These are phyloP conservation scores for Geodia barretti DNA, from an alignment of 37 sponge, comb jelly and placozoan species.

Conservation along the genomic window DNA sequence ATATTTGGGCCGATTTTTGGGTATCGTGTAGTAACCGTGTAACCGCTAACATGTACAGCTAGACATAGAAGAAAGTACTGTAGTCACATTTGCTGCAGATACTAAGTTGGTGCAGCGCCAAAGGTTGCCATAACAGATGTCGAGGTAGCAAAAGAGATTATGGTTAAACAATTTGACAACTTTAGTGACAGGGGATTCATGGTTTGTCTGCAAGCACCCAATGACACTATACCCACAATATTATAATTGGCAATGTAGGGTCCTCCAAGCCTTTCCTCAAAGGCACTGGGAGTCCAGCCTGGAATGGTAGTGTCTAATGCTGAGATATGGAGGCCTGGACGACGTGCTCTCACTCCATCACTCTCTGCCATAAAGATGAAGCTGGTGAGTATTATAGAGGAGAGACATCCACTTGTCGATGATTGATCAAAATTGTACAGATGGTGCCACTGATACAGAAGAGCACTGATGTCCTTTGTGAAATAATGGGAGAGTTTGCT, in stretches of 20 bases:
- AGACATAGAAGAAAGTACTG: too few relatives aligned
- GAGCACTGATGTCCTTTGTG: constrained; percentile 20
- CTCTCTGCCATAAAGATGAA: constrained; percentile 70
- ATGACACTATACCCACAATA: too few relatives aligned
- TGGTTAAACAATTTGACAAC: constrained; percentile 47
- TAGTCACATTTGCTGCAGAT: too few relatives aligned
- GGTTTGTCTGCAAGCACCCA: too few relatives aligned
- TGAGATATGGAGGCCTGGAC: constrained; percentile 44
- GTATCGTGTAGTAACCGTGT: too few relatives aligned
- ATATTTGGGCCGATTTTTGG: too few relatives aligned
- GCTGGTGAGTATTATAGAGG: constrained; percentile 25
- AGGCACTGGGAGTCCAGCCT: too few relatives aligned
- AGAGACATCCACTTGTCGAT: not conserved
- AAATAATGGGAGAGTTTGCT: constrained; percentile 24
- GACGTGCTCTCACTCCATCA: constrained; percentile 64
- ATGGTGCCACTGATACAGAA: constrained; percentile 68
- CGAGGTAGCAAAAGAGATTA: constrained; percentile 55
- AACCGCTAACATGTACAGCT: too few relatives aligned
- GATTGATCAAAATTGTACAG: constrained; percentile 20
- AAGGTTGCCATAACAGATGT: constrained; percentile 39
- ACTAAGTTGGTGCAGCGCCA: constrained; percentile 42
- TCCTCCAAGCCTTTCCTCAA: too few relatives aligned
- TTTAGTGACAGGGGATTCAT: constrained; percentile 63
- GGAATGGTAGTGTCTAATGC: constrained; percentile 50
- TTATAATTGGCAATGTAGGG: too few relatives aligned